Conservation (phyloP, 2,113 vertebrate species). For the Dryoscopus gambensis region DNA sequence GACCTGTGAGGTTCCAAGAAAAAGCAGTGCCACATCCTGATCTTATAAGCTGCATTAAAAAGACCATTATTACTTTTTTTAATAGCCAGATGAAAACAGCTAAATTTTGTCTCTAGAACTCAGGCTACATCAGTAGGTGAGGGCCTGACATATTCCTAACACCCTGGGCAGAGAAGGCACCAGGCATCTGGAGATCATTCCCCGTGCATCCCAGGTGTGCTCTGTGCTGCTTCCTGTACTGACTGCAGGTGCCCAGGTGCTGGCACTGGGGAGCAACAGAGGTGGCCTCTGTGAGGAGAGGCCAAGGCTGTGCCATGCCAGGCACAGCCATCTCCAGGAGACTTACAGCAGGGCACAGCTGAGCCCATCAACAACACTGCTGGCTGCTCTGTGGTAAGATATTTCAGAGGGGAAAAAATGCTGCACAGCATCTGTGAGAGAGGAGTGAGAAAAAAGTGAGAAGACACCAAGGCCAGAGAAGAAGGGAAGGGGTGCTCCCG, state of each 20-base stretch:
- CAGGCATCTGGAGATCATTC: background rate
- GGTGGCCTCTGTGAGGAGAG: background rate
- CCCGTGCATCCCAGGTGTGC: background rate
- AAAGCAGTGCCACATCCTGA: background rate
- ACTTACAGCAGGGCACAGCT: background rate
- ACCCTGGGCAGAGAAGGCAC: background rate
- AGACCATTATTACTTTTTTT: background rate
- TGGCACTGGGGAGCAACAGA: background rate
- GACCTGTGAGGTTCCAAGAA: background rate
- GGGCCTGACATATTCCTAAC: background rate
- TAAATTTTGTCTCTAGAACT: background rate
- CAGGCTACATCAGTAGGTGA: background rate
- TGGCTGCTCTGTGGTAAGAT: background rate
- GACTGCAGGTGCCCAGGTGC: background rate
- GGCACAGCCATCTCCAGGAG: background rate
- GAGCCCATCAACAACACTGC: background rate
- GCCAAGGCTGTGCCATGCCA: background rate
- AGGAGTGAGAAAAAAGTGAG: rapidly evolving
- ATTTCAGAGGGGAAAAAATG: background rate
- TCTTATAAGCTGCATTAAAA: background rate
- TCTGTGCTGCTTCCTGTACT: rapidly evolving
- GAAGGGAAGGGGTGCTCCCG: background rate
- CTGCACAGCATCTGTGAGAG: background rate
- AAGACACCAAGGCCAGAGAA: background rate
- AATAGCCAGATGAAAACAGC: background rate